Evolutionary conservation across 2,113 vertebrate genomes (phyloP).

Genomic region (Crotophaga sulcirostris): DNA sequence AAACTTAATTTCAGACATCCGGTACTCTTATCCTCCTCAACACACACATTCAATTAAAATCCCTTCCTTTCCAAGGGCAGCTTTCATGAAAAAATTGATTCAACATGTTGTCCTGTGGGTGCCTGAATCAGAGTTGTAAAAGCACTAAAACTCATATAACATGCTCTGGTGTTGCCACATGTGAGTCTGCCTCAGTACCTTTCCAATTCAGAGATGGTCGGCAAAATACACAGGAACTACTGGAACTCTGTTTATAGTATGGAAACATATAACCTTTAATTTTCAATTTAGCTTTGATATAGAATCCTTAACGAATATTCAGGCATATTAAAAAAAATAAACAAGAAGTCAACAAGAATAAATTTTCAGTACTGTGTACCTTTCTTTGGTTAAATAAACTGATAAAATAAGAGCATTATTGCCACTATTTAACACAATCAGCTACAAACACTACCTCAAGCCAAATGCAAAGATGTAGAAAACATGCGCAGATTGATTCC

Average conservation of each 20-base stretch:
- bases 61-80: neutral
- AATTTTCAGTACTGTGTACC: neutral
- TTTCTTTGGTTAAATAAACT: neutral
- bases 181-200: neutral
- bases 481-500: neutral
- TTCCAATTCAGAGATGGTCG: neutral
- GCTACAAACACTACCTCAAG: neutral
- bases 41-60: constrained; percentile 43
- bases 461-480: neutral
- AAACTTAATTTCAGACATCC: constrained; percentile 27
- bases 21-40: neutral
- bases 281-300: neutral
- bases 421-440: neutral
- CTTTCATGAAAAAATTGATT: neutral
- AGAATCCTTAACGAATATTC: neutral
- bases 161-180: neutral
- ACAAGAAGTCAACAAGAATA: neutral
- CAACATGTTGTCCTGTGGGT: neutral
- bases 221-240: neutral
- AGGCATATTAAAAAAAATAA: neutral
- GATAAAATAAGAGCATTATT: neutral
- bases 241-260: neutral
- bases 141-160: neutral
- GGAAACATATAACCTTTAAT: neutral
- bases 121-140: neutral